These are phyloP conservation scores for Bombus balteatus DNA, from an alignment of 1,140 invertebrate genomes.

Conservation along the genomic window DNA sequence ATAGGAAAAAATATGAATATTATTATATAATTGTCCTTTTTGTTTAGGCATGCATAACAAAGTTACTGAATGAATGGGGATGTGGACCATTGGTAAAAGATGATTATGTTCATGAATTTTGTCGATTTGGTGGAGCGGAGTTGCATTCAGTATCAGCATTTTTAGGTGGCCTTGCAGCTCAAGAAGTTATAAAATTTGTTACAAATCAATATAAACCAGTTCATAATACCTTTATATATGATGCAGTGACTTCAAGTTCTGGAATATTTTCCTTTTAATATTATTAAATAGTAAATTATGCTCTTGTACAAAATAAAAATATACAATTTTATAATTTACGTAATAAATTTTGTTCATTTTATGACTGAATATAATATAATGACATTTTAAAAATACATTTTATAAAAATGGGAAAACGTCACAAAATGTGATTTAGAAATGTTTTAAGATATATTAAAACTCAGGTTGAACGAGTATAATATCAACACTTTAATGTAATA, in stretches of 20 bases:
- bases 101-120: constrained; percentile 97
- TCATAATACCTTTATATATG: constrained; percentile 97
- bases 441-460: constrained; percentile 35
- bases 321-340: constrained; percentile 45
- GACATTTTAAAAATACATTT: too few relatives aligned
- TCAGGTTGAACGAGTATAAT: constrained; percentile 76
- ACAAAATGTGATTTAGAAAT: background rate
- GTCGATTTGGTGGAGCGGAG: constrained; percentile 96
- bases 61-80: constrained; percentile 93
- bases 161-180: constrained; percentile 95
- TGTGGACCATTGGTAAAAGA: constrained; percentile 91
- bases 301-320: constrained; percentile 38
- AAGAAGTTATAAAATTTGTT: constrained; percentile 98
- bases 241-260: constrained; percentile 94
- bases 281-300: constrained; percentile 10
- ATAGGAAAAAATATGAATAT: background rate
- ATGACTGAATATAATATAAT: background rate
- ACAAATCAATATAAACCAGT: constrained; percentile 98
- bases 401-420: background rate
- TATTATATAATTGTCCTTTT: constrained; percentile 3
- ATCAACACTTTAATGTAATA: constrained; percentile 81
- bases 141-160: constrained; percentile 97
- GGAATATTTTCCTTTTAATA: constrained; percentile 88
- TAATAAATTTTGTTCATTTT: background rate
- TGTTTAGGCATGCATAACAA: constrained; percentile 87